A percentile compares a stretch with the other conserved stretches of the same genome.
These are phyloP conservation scores for Pandemis cinnamomeana DNA, from an alignment of 2,888 invertebrate species.

Conservation along the genomic window DNA sequence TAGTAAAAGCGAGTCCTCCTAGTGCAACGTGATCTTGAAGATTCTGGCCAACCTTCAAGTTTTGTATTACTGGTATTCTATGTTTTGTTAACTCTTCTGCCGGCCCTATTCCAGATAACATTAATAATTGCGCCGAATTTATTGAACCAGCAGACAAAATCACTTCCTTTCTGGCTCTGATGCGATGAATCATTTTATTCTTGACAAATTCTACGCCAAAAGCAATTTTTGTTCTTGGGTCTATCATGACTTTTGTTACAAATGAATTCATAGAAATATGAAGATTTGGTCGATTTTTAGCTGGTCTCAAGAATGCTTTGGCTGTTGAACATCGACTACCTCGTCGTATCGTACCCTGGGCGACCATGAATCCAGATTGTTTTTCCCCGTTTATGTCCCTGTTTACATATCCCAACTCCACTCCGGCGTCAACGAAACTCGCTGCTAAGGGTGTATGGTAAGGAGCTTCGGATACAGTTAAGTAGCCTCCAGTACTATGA, in stretches of 20 bases:
- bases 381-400: slow-evolving; percentile 94
- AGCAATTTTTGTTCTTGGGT: slow-evolving; percentile 89
- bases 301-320: slow-evolving; percentile 93
- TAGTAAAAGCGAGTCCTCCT: slow-evolving; percentile 92
- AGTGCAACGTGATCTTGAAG: slow-evolving; percentile 95
- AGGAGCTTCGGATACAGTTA: slow-evolving; percentile 94
- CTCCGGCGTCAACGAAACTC: slow-evolving; percentile 92
- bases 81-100: slow-evolving; percentile 88
- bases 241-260: slow-evolving; percentile 90
- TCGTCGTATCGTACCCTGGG: slow-evolving; percentile 90
- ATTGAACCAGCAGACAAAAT: slow-evolving; percentile 96
- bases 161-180: slow-evolving; percentile 93
- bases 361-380: slow-evolving; percentile 95
- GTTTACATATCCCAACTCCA: slow-evolving; percentile 93
- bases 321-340: slow-evolving; percentile 95
- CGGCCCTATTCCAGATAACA: slow-evolving; percentile 96
- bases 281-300: slow-evolving; percentile 91
- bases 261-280: slow-evolving; percentile 93
- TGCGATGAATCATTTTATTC: slow-evolving; percentile 88
- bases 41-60: slow-evolving; percentile 93
- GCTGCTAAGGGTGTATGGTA: slow-evolving; percentile 93
- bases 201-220: slow-evolving; percentile 93
- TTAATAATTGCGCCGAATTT: slow-evolving; percentile 96
- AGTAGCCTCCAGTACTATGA: slow-evolving; percentile 91
- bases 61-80: slow-evolving; percentile 91